Conservation (phyloP, 2,797 vertebrate species). For the Oophaga sylvatica region DNA sequence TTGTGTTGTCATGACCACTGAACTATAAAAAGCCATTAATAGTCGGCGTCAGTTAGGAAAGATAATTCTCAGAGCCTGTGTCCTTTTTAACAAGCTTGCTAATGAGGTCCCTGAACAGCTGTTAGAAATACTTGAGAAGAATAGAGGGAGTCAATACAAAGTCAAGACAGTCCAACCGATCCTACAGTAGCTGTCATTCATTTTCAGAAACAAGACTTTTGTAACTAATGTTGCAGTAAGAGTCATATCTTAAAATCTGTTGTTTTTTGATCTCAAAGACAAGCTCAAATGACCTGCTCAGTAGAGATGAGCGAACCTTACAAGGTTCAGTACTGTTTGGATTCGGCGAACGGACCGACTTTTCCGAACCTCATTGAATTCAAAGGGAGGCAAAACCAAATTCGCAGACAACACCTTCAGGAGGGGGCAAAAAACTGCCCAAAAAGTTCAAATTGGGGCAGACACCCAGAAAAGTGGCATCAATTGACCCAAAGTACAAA, state of each 20-base stretch:
- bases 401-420: too few species aligned
- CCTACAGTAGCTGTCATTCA: neutral
- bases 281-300: neutral
- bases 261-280: neutral
- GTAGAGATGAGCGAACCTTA: too few species aligned
- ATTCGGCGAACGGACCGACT: too few species aligned
- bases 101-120: conserved; percentile 48
- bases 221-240: too few species aligned
- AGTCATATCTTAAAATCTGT: neutral
- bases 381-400: too few species aligned
- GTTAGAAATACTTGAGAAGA: conserved; percentile 22
- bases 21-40: conserved; percentile 26
- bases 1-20: conserved; percentile 44
- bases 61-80: conserved; percentile 31
- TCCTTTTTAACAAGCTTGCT: conserved; percentile 31
- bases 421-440: too few species aligned
- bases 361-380: too few species aligned
- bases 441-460: too few species aligned
- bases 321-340: too few species aligned
- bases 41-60: conserved; percentile 3
- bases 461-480: too few species aligned
- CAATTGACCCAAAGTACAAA: too few species aligned
- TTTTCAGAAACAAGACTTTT: neutral
- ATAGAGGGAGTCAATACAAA: neutral
- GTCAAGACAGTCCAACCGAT: conserved; percentile 5